These are phyloP conservation scores for Rutpela maculata DNA, from an alignment of 2,888 invertebrate genomes.

Conservation along the genomic window DNA sequence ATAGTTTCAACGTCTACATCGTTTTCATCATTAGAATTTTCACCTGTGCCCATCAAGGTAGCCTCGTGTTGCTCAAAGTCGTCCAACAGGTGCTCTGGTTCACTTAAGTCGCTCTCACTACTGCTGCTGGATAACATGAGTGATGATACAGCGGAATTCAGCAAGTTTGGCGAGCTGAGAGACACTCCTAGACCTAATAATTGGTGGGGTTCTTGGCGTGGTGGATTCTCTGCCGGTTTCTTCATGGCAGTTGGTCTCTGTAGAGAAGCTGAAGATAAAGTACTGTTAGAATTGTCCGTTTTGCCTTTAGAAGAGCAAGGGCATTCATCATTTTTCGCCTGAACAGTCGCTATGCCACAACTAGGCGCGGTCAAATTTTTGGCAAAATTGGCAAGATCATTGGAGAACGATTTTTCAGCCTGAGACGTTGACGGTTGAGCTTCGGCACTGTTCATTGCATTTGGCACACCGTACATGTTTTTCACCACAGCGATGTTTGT, in stretches of 20 bases:
- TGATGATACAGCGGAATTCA: conserved; percentile 69
- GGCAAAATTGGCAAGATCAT: conserved; percentile 56
- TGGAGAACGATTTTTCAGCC: conserved; percentile 60
- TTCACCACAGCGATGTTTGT: conserved; percentile 64
- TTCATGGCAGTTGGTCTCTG: conserved; percentile 49
- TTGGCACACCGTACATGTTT: conserved; percentile 64
- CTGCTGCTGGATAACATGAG: conserved; percentile 73
- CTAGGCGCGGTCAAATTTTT: conserved; percentile 51
- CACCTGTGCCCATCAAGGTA: conserved; percentile 77
- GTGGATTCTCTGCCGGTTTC: conserved; percentile 45
- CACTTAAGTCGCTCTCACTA: conserved; percentile 75
- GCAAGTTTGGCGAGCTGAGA: conserved; percentile 72
- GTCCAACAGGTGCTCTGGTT: conserved; percentile 80
- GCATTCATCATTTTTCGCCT: conserved; percentile 54
- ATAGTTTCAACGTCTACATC: conserved; percentile 92
- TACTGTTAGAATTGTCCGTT: conserved; percentile 46
- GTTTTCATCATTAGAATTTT: conserved; percentile 87
- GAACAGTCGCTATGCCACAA: conserved; percentile 33
- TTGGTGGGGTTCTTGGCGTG: conserved; percentile 59
- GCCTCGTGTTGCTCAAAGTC: conserved; percentile 75
- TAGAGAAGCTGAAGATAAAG: conserved; percentile 48
- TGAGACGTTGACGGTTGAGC: conserved; percentile 59
- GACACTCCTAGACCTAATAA: conserved; percentile 69
- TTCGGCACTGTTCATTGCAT: conserved; percentile 45
- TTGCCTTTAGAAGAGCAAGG: conserved; percentile 56